Conservation (phyloP, 2,888 invertebrate species). For the Bursaphelenchus okinawaensis region DNA sequence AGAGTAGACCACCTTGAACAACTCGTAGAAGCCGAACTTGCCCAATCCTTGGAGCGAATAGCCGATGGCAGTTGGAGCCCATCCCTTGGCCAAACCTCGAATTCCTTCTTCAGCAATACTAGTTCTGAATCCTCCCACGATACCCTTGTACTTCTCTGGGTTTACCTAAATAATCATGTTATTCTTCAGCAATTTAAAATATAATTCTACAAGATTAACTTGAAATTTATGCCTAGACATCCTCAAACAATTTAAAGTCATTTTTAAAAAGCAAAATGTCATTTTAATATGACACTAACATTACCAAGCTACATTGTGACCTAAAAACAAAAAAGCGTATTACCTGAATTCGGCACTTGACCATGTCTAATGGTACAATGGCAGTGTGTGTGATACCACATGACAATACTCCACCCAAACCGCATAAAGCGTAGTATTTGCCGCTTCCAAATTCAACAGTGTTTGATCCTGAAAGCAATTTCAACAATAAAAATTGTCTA, state of each 20-base stretch:
- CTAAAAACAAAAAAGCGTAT: background rate
- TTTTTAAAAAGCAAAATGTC: background rate
- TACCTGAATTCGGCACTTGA: slow-evolving; percentile 82
- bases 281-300: too few relatives aligned
- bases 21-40: slow-evolving; percentile 96
- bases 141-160: slow-evolving; percentile 82
- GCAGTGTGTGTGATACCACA: slow-evolving; percentile 79
- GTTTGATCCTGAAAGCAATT: too few relatives aligned
- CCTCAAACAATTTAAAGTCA: background rate
- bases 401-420: slow-evolving; percentile 79
- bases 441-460: slow-evolving; percentile 77
- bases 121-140: slow-evolving; percentile 72
- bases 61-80: slow-evolving; percentile 95
- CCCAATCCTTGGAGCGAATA: slow-evolving; percentile 86
- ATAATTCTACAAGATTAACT: background rate
- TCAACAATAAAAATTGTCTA: too few relatives aligned
- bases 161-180: slow-evolving; percentile 65
- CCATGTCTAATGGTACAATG: slow-evolving; percentile 87
- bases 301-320: too few relatives aligned
- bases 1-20: slow-evolving; percentile 82
- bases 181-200: background rate
- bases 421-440: slow-evolving; percentile 85
- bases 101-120: slow-evolving; percentile 80
- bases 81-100: slow-evolving; percentile 80
- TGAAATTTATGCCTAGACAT: too few relatives aligned